Evolutionary conservation across 2,888 invertebrate genomes (phyloP).

Genomic region (Frankliniella fusca): DNA sequence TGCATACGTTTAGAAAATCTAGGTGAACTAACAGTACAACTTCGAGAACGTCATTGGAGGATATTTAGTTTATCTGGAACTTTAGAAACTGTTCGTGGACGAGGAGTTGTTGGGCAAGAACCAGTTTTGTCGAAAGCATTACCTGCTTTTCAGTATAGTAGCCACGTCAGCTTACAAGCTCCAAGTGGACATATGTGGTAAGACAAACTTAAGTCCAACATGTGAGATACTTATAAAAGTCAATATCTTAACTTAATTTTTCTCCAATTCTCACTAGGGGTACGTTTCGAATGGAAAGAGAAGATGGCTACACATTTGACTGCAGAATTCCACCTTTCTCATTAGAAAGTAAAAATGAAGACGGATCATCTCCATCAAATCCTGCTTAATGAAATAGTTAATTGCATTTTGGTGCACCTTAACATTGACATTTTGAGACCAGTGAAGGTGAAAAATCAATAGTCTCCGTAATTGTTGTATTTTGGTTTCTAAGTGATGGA

Average conservation of each 20-base stretch:
- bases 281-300: conserved; percentile 93
- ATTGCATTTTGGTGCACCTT: no score
- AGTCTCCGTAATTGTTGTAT: no score
- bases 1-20: conserved; percentile 95
- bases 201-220: conserved; percentile 39
- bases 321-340: conserved; percentile 97
- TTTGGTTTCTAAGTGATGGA: no score
- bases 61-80: conserved; percentile 93
- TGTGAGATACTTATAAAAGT: not conserved
- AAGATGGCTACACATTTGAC: conserved; percentile 95
- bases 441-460: no score
- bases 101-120: conserved; percentile 98
- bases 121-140: conserved; percentile 80
- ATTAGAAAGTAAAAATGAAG: conserved; percentile 87
- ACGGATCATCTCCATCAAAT: conserved; percentile 40
- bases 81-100: conserved; percentile 86
- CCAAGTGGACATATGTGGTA: conserved; percentile 98
- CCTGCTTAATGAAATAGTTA: not conserved
- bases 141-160: conserved; percentile 97
- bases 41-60: conserved; percentile 96
- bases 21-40: conserved; percentile 80
- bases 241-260: conserved; percentile 32
- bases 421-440: no score
- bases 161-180: conserved; percentile 93
- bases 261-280: conserved; percentile 60